A percentile compares a stretch with the other conserved stretches of the same genome.
These are phyloP conservation scores for Salminus brasiliensis DNA, from an alignment of 2,113 vertebrate genomes.

Conservation along the genomic window DNA sequence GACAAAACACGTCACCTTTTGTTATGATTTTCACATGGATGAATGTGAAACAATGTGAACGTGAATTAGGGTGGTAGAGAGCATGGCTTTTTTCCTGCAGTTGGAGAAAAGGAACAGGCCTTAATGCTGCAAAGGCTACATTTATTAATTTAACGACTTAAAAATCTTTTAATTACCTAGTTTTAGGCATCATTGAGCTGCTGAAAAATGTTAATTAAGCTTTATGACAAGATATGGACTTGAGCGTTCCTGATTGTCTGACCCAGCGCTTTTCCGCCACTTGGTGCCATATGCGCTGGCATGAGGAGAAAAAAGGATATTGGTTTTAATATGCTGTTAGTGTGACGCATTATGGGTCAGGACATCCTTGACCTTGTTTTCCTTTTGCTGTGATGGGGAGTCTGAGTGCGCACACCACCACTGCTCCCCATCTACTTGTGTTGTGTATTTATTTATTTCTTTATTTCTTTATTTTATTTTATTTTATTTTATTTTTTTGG, in stretches of 20 bases:
- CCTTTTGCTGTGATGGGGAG: slow-evolving; percentile 14
- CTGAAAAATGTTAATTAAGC: slow-evolving; percentile 39
- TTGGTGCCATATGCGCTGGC: slow-evolving; percentile 29
- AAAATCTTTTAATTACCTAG: slow-evolving; percentile 35
- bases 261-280: slow-evolving; percentile 22
- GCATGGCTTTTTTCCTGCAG: background rate
- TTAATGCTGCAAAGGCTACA: slow-evolving; percentile 34
- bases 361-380: slow-evolving; percentile 5
- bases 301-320: slow-evolving; percentile 8
- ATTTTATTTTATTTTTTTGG: too few species aligned
- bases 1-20: slow-evolving; percentile 2
- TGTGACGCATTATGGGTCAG: slow-evolving; percentile 22
- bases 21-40: slow-evolving; percentile 12
- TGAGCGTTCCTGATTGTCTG: slow-evolving; percentile 27
- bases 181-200: slow-evolving; percentile 42
- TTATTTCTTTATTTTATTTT: too few species aligned
- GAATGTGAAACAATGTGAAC: background rate
- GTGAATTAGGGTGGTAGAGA: background rate
- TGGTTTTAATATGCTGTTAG: slow-evolving; percentile 34
- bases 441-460: too few species aligned
- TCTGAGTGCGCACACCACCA: slow-evolving; percentile 15
- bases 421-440: too few species aligned
- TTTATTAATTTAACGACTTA: slow-evolving; percentile 46
- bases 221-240: background rate
- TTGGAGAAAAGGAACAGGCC: background rate